Base-by-base conservation (phyloP, 2,888 invertebrate species). In the Saturnia pavonia region DNA sequence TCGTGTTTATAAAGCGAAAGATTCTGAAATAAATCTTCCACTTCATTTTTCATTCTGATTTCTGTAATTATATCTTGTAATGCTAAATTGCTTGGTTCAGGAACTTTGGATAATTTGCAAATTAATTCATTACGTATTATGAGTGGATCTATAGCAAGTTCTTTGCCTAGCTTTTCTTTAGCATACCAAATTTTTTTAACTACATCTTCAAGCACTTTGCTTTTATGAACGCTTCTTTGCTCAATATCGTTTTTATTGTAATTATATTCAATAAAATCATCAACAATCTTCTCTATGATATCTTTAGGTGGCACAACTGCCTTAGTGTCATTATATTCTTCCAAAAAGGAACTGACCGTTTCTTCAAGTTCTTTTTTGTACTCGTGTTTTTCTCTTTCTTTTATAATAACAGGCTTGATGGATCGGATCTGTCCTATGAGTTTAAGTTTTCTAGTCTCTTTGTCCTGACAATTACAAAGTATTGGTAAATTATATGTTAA, bases 41-140 rank as follows among this genome's bases (percentile, higher is more conserved):
- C 79, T 76, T 88, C 89, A 22, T 85, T 77, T 27, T 81, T 83
- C 70, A 91, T 73, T 70, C 86, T 77, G 43, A 91, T 84, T 78
- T 87, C 85, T 73, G 89, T 83, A 1, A 84, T 84, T 77, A 88
- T 86, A 40, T 86, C 79, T 72, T 78, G 77, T 27, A 90, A 73
- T 16, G 77, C 73, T 45, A 83, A 78, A 43, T 84, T 76, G 42
- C 75, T 74, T 25, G 89, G 87, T 65, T 82, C 51, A 0, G 85
- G 84, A 4, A 90, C 83, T 73, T 81, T 82, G 66, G 81, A 75
- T 60, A 91, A 76, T 65, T 89, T 88, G 74, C 85, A 84, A n/a
- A 90, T 66, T n/a, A 91, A 73, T 70, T 85, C 80, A 75, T 91
- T 89, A 70, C 80, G 75, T 75, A 73, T 78, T 22, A 85, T 76